Conservation (phyloP, 2,113 vertebrate species). For the Sitta europaea region DNA sequence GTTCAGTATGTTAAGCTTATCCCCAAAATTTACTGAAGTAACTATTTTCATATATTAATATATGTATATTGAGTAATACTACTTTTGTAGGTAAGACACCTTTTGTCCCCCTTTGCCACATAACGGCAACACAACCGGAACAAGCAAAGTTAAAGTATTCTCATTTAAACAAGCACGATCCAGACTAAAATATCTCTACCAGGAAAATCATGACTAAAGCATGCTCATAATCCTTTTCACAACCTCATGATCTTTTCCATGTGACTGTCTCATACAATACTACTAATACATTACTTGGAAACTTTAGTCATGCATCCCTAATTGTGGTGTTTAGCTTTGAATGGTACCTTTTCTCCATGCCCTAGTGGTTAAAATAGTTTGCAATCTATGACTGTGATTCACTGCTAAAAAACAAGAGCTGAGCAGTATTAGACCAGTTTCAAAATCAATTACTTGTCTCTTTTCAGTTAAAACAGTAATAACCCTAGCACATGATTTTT, state of each 20-base stretch:
- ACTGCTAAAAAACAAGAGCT: neutral
- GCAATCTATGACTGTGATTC: neutral
- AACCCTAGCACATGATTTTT: neutral
- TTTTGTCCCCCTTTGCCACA: neutral
- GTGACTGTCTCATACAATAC: slow-evolving; percentile 52
- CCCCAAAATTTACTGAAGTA: neutral
- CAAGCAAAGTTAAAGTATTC: neutral
- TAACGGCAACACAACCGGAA: neutral
- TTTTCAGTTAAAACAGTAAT: neutral
- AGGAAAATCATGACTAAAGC: slow-evolving; percentile 46
- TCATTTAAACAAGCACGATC: neutral
- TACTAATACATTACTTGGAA: slow-evolving; percentile 28
- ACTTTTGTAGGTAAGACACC: neutral
- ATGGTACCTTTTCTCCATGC: slow-evolving; percentile 28
- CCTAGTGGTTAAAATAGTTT: neutral
- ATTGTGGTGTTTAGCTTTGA: slow-evolving; percentile 25
- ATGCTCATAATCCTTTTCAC: slow-evolving; percentile 54
- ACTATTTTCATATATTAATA: neutral
- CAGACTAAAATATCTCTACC: neutral
- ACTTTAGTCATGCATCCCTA: slow-evolving; percentile 54
- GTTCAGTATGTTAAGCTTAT: neutral
- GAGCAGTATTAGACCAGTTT: neutral
- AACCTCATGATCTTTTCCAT: slow-evolving; percentile 54
- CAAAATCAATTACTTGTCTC: neutral
- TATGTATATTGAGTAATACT: neutral